Percentiles rank a stretch among this genome's conserved stretches.
Evolutionary conservation across 64 coral and sea anemone species (phyloP).

Genomic region (Anthopleura sola): DNA sequence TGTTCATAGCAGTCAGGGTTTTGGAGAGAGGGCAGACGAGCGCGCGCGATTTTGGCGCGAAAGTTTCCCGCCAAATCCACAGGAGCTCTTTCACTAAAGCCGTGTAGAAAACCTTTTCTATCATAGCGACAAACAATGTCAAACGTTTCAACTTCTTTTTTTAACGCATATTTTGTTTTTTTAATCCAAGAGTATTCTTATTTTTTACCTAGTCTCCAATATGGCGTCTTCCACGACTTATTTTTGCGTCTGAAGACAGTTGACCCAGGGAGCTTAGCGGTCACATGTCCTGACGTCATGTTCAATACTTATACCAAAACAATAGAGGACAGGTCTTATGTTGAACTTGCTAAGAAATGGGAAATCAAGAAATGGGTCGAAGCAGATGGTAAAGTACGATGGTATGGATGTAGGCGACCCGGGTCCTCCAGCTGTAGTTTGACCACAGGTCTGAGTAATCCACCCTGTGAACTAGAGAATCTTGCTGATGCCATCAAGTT

Average conservation of each 20-base stretch:
- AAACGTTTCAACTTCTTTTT: too few species aligned
- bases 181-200: neutral
- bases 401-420: slow-evolving; percentile 86
- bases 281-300: slow-evolving; percentile 97
- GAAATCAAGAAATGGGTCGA: slow-evolving; percentile 88
- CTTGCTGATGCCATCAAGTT: slow-evolving; percentile 93
- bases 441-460: slow-evolving; percentile 49
- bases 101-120: too few species aligned
- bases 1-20: too few species aligned
- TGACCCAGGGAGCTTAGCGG: slow-evolving; percentile 39
- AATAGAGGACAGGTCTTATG: slow-evolving; percentile 48
- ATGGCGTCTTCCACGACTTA: slow-evolving; percentile 82
- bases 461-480: slow-evolving; percentile 89
- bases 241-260: slow-evolving; percentile 69
- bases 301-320: slow-evolving; percentile 65
- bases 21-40: too few species aligned
- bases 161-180: too few species aligned
- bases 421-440: slow-evolving; percentile 21
- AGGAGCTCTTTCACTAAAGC: too few species aligned
- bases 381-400: slow-evolving; percentile 79
- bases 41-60: too few species aligned
- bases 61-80: too few species aligned
- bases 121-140: too few species aligned
- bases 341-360: slow-evolving; percentile 65
- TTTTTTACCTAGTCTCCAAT: slow-evolving; percentile 38